A percentile compares a stretch with the other conserved stretches of the same genome.
phyloP scores from a whole-genome alignment of 2,888 invertebrate genomes.

The Pandemis heparana region DNA sequence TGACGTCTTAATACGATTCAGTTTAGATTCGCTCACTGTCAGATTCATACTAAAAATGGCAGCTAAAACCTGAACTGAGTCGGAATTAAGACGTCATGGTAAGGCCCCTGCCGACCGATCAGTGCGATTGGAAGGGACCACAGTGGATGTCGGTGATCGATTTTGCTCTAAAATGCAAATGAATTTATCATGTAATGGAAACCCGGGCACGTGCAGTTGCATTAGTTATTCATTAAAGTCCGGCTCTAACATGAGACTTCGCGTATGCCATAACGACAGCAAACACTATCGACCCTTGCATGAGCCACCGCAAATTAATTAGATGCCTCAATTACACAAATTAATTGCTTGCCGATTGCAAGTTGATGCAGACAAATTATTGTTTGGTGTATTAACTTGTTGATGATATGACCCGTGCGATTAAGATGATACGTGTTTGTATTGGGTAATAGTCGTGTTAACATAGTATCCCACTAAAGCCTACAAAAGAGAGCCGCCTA shows the following conservation, averaged over 20 bases:
- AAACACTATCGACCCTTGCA: conserved; percentile 23
- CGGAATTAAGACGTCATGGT: too few relatives aligned
- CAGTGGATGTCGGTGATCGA: conserved; percentile 49
- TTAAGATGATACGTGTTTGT: conserved; percentile 16
- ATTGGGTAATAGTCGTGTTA: conserved; percentile 11
- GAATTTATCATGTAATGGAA: conserved; percentile 64
- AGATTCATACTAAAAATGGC: too few relatives aligned
- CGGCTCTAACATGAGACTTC: conserved; percentile 53
- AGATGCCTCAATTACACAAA: conserved; percentile 35
- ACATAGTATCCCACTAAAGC: background rate
- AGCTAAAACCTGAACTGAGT: too few relatives aligned
- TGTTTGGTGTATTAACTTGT: conserved; percentile 37
- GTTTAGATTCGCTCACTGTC: too few relatives aligned
- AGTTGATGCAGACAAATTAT: conserved; percentile 35
- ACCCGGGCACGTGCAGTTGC: conserved; percentile 56
- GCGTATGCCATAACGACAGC: conserved; percentile 45
- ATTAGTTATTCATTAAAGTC: conserved; percentile 69
- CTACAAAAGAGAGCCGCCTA: background rate
- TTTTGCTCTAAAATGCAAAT: conserved; percentile 65
- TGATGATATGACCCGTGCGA: conserved; percentile 11
- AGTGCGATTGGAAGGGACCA: conserved; percentile 51
- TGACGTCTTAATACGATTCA: too few relatives aligned
- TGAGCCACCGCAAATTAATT: conserved; percentile 29
- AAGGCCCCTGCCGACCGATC: too few relatives aligned
- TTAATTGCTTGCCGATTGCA: conserved; percentile 39